These are phyloP conservation scores for Callitettix versicolor DNA, from an alignment of 1,140 invertebrate genomes.

Conservation along the genomic window DNA sequence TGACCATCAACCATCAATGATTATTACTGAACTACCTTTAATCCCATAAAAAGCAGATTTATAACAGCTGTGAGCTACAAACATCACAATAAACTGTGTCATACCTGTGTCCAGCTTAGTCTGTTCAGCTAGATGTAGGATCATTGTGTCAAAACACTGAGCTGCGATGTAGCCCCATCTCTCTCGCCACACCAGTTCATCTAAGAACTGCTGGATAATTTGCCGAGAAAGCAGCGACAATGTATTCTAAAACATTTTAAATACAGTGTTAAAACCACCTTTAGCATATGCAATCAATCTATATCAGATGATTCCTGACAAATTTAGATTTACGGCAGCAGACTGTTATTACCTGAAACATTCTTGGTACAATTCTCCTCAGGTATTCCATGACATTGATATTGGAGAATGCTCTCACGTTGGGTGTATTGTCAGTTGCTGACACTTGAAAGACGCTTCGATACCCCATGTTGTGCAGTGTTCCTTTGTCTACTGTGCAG, in stretches of 20 bases:
- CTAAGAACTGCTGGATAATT: slow-evolving; percentile 81
- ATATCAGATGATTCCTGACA: too few relatives aligned
- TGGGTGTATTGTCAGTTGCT: slow-evolving; percentile 38
- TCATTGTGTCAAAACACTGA: slow-evolving; percentile 71
- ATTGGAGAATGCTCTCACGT: slow-evolving; percentile 43
- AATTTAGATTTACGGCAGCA: too few relatives aligned
- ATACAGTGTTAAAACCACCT: too few relatives aligned
- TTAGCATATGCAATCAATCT: too few relatives aligned
- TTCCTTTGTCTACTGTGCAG: slow-evolving; percentile 67
- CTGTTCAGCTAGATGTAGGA: slow-evolving; percentile 65
- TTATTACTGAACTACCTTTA: too few relatives aligned
- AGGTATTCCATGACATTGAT: slow-evolving; percentile 79
- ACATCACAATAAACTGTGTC: too few relatives aligned
- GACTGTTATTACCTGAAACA: slow-evolving; percentile 63
- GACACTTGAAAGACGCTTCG: slow-evolving; percentile 57
- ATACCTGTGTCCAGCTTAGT: slow-evolving; percentile 48
- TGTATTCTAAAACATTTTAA: slow-evolving; percentile 52
- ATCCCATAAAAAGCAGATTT: too few relatives aligned
- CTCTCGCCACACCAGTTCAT: slow-evolving; percentile 73
- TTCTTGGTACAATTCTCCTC: slow-evolving; percentile 69
- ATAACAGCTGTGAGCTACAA: too few relatives aligned
- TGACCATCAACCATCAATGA: too few relatives aligned
- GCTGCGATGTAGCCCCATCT: slow-evolving; percentile 60
- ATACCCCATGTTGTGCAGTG: slow-evolving; percentile 64
- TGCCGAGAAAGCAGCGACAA: slow-evolving; percentile 67